These are phyloP conservation scores for Hyalella azteca DNA, from an alignment of 2,888 invertebrate species.

Conservation along the genomic window DNA sequence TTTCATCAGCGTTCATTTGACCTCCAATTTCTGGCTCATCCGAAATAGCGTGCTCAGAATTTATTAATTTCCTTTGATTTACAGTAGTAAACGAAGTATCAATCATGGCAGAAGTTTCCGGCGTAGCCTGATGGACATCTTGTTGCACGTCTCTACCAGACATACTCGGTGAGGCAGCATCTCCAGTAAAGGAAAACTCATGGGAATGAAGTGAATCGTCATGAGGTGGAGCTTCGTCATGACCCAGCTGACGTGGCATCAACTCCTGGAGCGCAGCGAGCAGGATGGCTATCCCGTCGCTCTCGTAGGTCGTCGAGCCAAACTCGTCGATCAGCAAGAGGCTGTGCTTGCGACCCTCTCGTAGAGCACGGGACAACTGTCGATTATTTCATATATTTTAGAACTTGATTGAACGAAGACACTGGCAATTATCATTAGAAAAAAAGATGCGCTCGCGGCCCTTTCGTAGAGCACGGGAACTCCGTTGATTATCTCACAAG, in stretches of 20 bases:
- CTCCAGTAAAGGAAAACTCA: not conserved
- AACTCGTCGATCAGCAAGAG: slow-evolving; percentile 87
- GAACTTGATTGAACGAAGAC: too few relatives aligned
- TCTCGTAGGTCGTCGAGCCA: slow-evolving; percentile 80
- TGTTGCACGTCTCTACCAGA: not conserved
- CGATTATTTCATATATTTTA: too few relatives aligned
- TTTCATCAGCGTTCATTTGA: too few relatives aligned
- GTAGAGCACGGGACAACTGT: slow-evolving; percentile 76
- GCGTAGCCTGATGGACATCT: not conserved
- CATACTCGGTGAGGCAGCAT: not conserved
- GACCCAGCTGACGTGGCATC: not conserved
- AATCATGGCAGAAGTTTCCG: not conserved
- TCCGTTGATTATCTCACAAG: too few relatives aligned
- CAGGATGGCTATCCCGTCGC: slow-evolving; percentile 76
- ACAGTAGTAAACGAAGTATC: not conserved
- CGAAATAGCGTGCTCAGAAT: too few relatives aligned
- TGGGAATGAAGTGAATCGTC: not conserved
- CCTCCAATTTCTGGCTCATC: too few relatives aligned
- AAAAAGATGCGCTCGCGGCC: too few relatives aligned
- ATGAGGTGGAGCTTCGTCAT: not conserved
- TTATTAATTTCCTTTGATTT: not conserved
- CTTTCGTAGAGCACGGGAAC: too few relatives aligned
- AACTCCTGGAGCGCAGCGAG: slow-evolving; percentile 45
- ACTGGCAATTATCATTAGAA: too few relatives aligned
- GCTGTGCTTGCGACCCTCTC: slow-evolving; percentile 71